Evolutionary conservation across 2,113 vertebrate species (phyloP).

Genomic region (Spermophilus dauricus): DNA sequence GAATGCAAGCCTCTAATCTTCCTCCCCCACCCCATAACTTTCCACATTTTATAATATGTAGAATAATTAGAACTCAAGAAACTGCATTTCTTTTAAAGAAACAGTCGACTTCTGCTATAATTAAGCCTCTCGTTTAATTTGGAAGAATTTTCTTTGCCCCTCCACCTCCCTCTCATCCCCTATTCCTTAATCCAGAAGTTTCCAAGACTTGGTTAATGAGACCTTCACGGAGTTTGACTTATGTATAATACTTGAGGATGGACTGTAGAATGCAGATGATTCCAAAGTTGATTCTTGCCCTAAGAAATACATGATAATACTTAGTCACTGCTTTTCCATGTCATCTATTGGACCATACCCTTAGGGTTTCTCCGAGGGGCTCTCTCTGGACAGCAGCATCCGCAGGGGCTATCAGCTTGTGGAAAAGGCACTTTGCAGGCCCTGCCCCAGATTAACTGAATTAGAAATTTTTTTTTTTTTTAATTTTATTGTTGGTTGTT

Average conservation of each 20-base stretch:
- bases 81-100: slow-evolving; percentile 72
- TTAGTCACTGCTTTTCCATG: not conserved
- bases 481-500: too few relatives aligned
- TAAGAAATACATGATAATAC: not conserved
- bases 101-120: slow-evolving; percentile 52
- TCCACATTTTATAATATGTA: slow-evolving; percentile 76
- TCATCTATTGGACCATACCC: not conserved
- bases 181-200: not conserved
- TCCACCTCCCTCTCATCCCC: not conserved
- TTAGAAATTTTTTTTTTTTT: not conserved
- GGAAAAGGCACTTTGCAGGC: not conserved
- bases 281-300: not conserved
- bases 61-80: slow-evolving; percentile 71
- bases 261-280: not conserved
- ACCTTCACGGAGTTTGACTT: not conserved
- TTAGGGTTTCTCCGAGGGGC: not conserved
- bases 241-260: not conserved
- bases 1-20: slow-evolving; percentile 75
- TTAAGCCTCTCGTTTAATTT: slow-evolving; percentile 51
- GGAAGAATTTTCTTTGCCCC: slow-evolving; percentile 44
- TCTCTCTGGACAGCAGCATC: too few relatives aligned
- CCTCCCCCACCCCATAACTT: slow-evolving; percentile 57
- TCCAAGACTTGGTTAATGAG: slow-evolving; percentile 35
- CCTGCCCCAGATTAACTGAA: not conserved
- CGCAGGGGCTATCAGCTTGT: not conserved